These are phyloP conservation scores for Bombus impatiens DNA, from an alignment of 1,140 invertebrate species.

Conservation along the genomic window DNA sequence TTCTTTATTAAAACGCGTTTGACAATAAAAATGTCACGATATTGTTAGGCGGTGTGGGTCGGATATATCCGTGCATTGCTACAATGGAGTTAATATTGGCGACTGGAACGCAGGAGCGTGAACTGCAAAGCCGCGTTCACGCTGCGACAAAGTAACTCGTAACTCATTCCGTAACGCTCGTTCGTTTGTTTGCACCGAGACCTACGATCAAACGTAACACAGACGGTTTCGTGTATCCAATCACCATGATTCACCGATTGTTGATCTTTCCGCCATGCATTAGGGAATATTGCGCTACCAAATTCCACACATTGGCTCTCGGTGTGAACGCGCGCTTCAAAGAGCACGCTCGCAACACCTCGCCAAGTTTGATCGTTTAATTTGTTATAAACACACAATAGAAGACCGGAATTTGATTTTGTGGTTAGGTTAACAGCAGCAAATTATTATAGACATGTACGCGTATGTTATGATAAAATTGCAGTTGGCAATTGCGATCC, in stretches of 20 bases:
- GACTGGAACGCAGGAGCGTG: not conserved
- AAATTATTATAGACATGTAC: too few species aligned
- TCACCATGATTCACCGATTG: constrained; percentile 12
- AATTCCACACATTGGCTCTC: not conserved
- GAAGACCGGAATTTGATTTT: not conserved
- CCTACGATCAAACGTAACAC: not conserved
- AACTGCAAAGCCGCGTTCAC: constrained; percentile 3
- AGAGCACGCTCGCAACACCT: not conserved
- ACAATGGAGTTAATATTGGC: not conserved
- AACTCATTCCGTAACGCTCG: not conserved
- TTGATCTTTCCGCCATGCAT: constrained; percentile 7
- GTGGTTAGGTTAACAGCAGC: not conserved
- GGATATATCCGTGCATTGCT: not conserved
- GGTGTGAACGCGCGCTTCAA: not conserved
- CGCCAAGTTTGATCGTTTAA: not conserved
- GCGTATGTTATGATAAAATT: too few species aligned
- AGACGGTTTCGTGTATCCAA: not conserved
- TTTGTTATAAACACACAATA: not conserved
- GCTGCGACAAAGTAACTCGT: not conserved
- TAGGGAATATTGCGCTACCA: constrained; percentile 10
- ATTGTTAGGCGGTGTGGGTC: not conserved
- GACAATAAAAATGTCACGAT: too few species aligned
- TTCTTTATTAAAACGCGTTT: too few species aligned
- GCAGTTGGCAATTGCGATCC: too few species aligned
- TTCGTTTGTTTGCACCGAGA: not conserved